phyloP scores from a whole-genome alignment of 2,888 invertebrate genomes.

The Oxycera nigricornis region DNA sequence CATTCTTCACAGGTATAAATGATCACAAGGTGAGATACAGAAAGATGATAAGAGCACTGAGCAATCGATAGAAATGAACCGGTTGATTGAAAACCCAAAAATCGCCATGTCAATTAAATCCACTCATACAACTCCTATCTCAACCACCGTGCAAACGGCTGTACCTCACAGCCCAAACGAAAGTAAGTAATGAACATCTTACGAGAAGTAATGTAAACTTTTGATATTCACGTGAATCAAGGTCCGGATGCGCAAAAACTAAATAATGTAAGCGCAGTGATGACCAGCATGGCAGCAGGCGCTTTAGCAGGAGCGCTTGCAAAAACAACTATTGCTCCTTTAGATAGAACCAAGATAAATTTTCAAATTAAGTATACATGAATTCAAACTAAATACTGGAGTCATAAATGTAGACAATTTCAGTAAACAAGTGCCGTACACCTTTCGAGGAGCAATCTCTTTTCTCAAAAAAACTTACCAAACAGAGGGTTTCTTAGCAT shows the following conservation, averaged over 20 bases:
- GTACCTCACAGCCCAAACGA: not conserved
- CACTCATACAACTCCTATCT: slow-evolving; percentile 51
- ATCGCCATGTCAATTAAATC: slow-evolving; percentile 60
- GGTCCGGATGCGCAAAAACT: slow-evolving; percentile 51
- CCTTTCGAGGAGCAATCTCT: slow-evolving; percentile 72
- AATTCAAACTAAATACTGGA: not conserved
- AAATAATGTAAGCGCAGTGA: slow-evolving; percentile 68
- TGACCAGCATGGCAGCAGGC: slow-evolving; percentile 88
- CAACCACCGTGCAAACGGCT: not conserved
- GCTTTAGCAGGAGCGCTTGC: slow-evolving; percentile 94
- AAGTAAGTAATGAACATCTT: not conserved
- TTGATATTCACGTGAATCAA: too few relatives aligned
- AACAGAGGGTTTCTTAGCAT: slow-evolving; percentile 79
- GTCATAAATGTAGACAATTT: not conserved
- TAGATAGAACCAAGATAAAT: slow-evolving; percentile 98
- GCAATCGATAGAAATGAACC: slow-evolving; percentile 56
- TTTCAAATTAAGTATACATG: slow-evolving; percentile 83
- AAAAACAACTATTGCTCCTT: slow-evolving; percentile 95
- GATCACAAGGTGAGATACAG: too few relatives aligned
- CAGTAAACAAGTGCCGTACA: slow-evolving; percentile 72
- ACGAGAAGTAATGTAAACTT: not conserved
- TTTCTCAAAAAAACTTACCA: slow-evolving; percentile 75
- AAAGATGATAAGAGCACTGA: not conserved
- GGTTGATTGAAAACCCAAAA: slow-evolving; percentile 58
- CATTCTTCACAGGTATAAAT: too few relatives aligned